Conservation (phyloP, 1,140 invertebrate species). For the Drosophila burlai region DNA sequence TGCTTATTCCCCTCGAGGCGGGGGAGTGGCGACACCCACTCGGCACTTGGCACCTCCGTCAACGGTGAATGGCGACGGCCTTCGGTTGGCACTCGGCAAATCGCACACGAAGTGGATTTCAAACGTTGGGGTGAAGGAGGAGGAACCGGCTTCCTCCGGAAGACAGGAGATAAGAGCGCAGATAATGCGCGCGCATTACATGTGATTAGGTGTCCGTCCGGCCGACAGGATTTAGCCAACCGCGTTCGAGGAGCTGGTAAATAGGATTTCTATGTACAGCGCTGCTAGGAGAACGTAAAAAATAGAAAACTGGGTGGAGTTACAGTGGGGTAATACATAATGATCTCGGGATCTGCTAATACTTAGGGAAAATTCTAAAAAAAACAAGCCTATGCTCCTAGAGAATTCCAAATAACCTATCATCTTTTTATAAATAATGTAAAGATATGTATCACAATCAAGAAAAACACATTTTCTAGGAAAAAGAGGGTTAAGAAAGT, state of each 20-base stretch:
- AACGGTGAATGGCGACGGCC: conserved; percentile 69
- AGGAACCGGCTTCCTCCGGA: conserved; percentile 24
- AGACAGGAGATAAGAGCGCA: conserved; percentile 76
- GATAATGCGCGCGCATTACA: conserved; percentile 85
- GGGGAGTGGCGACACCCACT: conserved; percentile 68
- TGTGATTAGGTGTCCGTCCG: conserved; percentile 84
- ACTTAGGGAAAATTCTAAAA: no score
- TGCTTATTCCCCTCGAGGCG: conserved; percentile 61
- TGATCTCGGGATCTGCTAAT: not conserved
- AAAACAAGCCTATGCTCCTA: not conserved
- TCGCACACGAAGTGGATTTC: conserved; percentile 65
- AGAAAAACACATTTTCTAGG: not conserved
- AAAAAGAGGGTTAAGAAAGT: no score
- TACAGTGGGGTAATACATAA: conserved; percentile 4
- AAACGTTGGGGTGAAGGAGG: not conserved
- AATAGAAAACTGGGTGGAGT: conserved; percentile 48
- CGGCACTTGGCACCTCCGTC: conserved; percentile 73
- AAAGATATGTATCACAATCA: not conserved
- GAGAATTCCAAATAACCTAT: not conserved
- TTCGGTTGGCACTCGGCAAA: conserved; percentile 47
- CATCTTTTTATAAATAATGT: not conserved
- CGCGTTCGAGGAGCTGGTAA: conserved; percentile 65
- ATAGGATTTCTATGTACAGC: conserved; percentile 50
- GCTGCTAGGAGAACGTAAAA: conserved; percentile 10
- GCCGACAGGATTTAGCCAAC: conserved; percentile 82